Evolutionary conservation across 2,888 invertebrate species (phyloP).

Genomic region (Drosophila imparisetae): DNA sequence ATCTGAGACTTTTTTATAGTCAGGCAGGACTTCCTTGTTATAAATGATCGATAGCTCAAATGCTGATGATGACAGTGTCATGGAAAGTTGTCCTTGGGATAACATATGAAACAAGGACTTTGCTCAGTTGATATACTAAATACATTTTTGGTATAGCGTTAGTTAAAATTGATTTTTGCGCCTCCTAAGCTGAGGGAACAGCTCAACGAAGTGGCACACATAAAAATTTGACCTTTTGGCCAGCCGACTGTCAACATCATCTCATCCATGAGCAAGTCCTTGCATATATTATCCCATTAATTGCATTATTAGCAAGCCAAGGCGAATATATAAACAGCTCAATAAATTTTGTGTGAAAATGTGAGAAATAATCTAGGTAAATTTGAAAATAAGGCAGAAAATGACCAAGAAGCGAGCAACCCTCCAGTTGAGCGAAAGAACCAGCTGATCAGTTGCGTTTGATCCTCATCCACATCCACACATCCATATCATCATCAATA

Average conservation of each 20-base stretch:
- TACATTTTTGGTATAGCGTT: slow-evolving; percentile 2
- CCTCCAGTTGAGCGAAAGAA: slow-evolving; percentile 33
- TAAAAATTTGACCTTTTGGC: slow-evolving; percentile 66
- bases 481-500: slow-evolving; percentile 68
- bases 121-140: slow-evolving; percentile 37
- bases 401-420: slow-evolving; percentile 38
- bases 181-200: slow-evolving; percentile 12
- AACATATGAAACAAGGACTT: slow-evolving; percentile 46
- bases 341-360: slow-evolving; percentile 59
- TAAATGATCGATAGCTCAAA: slow-evolving; percentile 51
- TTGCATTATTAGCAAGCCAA: slow-evolving; percentile 75
- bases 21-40: slow-evolving; percentile 12
- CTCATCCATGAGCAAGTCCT: slow-evolving; percentile 26
- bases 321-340: slow-evolving; percentile 64
- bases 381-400: slow-evolving; percentile 5
- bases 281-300: slow-evolving; percentile 81
- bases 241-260: slow-evolving; percentile 71
- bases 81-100: slow-evolving; percentile 33
- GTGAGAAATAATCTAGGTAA: slow-evolving; percentile 59
- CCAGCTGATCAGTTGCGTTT: slow-evolving; percentile 60
- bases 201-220: slow-evolving; percentile 52
- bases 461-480: slow-evolving; percentile 58
- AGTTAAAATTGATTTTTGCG: slow-evolving; percentile 2
- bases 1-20: slow-evolving; percentile 62
- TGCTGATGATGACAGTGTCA: slow-evolving; percentile 22